Evolutionary conservation across 2,888 invertebrate genomes (phyloP), one percentile per base, ranked within the genome.

Genomic region (Achlya flavicornis): DNA sequence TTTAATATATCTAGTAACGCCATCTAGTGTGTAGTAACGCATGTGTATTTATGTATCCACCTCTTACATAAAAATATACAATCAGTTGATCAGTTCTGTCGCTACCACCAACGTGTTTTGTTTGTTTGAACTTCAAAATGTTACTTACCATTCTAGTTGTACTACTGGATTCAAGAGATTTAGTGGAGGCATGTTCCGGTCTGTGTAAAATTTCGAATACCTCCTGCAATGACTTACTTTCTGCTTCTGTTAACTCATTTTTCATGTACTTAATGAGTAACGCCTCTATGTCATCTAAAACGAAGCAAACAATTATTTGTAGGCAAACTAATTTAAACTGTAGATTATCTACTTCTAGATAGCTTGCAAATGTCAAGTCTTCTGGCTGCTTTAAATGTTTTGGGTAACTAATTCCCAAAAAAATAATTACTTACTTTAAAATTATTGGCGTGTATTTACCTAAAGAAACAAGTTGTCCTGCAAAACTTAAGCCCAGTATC

Each of bases 131-230:
- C 10, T 46, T 46, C n/a, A 46, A 26, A 19, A 58, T 11, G 41
- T 12, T 63, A 70, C 84, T 80, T 73, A 91, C 91, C 77, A 75
- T 73, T 85, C 89, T 81, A 58, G 67, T 66, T 32, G 73, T 67
- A 2, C 79, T 73, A 19, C 68, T 70, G 59, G 69, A 63, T 19
- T 81, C 79, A 1, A 78, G 61, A 11, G 77, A 74, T 35, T 68
- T 68, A 3, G 63, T 68, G 1, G 84, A 76, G 0, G 69, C 71
- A 65, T 77, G 75, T 64, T 83, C 77, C 3, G 87, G 84, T 63
- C 83, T 79, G 19, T 80, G 83, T 32, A 91, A 66, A 48, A 90
- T 75, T 63, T 91, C 86, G 16, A 91, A 71, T 3, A 89, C 72
- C 63, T 89, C 84, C 57, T 82, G 68, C 63, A 92, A 74, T 19